Base-by-base conservation (phyloP, 2,888 invertebrate species). In the Clivina fossor region DNA sequence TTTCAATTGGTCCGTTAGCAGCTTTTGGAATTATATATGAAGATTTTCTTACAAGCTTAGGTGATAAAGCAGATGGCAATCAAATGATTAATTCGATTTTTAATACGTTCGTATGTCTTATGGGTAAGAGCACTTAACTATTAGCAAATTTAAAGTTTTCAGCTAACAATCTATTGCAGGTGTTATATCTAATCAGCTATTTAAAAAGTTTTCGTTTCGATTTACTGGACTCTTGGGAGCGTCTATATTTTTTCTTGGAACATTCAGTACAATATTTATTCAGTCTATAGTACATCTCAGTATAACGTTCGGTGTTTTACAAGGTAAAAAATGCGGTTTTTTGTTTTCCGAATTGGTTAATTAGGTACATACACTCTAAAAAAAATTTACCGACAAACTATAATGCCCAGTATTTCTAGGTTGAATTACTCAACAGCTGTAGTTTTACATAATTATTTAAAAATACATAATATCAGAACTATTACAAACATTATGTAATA, bases 21-120 rank as follows among this genome's bases (percentile, higher is more conserved):
- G 19, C 47, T 9, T 47, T 47, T 33, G 47, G 47, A 22, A 47
- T 47, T 33, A 22, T 47, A 20, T 47, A 33, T 22, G 47, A 35
- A 9, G 35, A 47, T 22, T 47, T n/a, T 47, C 35, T 47, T 33
- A 8, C 47, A 22, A 19, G 19, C 16, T 11, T 47, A 9, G 33
- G 33, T 7, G 47, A 47, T 35, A 35, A 47, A 35, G 32, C 47
- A 3, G 32, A 35, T 33, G 33, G 13, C 22, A 47, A 32, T 20
- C 22, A 32, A 5, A 32, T 33, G 5, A 13, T 47, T 8, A 47
- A 19, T 33, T 47, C 33, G 20, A 13, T 47, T 7, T 47, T 47
- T 47, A 47, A 47, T 33, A 47, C 47, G 2, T 1, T 15, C 19
- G 9, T 13, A 28, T 22, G 22, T 47, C 33, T 47, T 35, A 47